Evolutionary conservation across 2,113 vertebrate genomes (phyloP), one percentile per base, ranked within the genome.

Genomic region (Pelvicachromis taeniatus): DNA sequence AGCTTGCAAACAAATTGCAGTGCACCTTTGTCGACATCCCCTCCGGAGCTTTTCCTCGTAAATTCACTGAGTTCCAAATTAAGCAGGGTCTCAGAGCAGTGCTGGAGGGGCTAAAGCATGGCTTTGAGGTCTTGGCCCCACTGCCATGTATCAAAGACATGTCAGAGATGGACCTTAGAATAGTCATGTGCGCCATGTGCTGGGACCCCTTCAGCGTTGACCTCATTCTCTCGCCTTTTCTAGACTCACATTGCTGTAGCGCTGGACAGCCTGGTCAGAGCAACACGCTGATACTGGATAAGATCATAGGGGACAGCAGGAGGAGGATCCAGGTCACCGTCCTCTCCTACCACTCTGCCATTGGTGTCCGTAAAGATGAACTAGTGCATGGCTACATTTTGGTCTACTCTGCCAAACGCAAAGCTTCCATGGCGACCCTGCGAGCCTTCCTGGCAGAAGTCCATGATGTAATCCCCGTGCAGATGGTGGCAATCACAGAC

Each of bases 161-260:
- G 85, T 98, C 98, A 3, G 99, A 99, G 96, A 97, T 97, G 2
- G 98, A 99, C 89, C 95, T 99, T 42, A 96, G 98, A 88, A 99
- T 99, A 53, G 98, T 99, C 38, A 99, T 99, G 98, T 99, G 98
- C 90, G 98, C 97, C 85, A 99, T 99, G 98, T 99, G 99, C 95
- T 98, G 98, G 58, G 99, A 99, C 95, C 98, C 98, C 0, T 99
- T 99, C 89, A 99, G 98, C 23, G 97, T 99, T 58, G 98, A 99
- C 95, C 97, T 99, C 92, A 99, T 99, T 94, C 97, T 99, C 91
- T 99, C 99, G 52, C 99, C 98, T 2, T 99, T 99, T 92, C 95
- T 99, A 14, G 98, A 99, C 82, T 99, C 99, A 4, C 99, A 98
- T 61, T 98, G 96, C 87, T 99, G 99, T 68, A 99, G 98, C 21